phyloP scores from a whole-genome alignment of 1,140 invertebrate genomes.

The Ylistrum balloti region DNA sequence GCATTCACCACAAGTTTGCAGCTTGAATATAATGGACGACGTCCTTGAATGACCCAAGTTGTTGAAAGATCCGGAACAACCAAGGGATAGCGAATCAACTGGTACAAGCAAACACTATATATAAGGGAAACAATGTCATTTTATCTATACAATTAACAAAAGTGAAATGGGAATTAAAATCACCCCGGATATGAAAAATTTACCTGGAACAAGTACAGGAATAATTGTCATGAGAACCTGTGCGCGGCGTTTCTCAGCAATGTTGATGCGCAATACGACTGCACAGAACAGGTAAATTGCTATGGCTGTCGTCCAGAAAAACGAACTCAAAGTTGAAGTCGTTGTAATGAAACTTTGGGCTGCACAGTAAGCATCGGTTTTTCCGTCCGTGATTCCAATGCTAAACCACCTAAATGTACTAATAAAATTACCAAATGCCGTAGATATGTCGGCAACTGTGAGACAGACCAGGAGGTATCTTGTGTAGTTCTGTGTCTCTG shows the following conservation, averaged over 20 bases:
- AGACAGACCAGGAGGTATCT: constrained; percentile 8
- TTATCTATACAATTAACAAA: no score
- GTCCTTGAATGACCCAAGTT: no score
- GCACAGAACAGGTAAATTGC: not conserved
- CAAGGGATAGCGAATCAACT: no score
- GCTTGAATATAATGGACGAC: no score
- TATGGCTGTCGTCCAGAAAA: not conserved
- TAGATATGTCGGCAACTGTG: not conserved
- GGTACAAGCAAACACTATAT: no score
- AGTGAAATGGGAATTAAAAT: no score
- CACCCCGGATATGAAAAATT: no score
- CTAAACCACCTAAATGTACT: not conserved
- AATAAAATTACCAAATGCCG: not conserved
- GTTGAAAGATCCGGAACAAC: no score
- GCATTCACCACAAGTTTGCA: no score
- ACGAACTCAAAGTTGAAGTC: not conserved
- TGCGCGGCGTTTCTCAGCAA: not conserved
- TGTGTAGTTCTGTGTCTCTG: not conserved
- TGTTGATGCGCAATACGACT: not conserved
- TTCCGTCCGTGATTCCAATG: not conserved
- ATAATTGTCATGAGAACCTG: not conserved
- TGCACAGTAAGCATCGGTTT: not conserved
- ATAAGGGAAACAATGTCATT: no score
- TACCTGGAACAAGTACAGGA: not conserved
- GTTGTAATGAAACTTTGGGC: constrained; percentile 21